Evolutionary conservation across 1,140 invertebrate species (phyloP), one percentile per base, ranked within the genome.

Genomic region (Achroia grisella): DNA sequence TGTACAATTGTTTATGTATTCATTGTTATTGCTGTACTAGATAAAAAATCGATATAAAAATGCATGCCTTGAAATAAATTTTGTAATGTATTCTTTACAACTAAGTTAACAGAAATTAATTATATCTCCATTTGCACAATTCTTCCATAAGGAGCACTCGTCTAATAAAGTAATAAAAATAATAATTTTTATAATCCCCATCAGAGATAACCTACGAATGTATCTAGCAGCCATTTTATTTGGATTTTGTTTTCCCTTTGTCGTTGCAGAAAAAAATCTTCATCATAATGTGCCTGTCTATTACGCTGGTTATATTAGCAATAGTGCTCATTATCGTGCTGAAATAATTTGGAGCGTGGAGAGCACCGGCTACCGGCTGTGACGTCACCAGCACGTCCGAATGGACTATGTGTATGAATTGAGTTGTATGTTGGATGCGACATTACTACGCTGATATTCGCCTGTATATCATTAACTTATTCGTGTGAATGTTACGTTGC

Each of bases 201-300:
- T 6, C 17, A 23, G 17, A 23, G 17, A 23, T 23, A 23, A 23
- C 17, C 17, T 6, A 23, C 17, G 17, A 23, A 23, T 23, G 6
- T 23, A 23, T 6, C 17, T 3, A 15, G 13, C 87, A 57, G 63
- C 77, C 41, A 77, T 62, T 61, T 67, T 68, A 76, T 66, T 71
- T 77, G 62, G 34, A 67, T 64, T 65, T 70, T 60, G 48, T 72
- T 77, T 83, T 86, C 89, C 76, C 87, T 90, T 91, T 91, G 74
- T 91, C 89, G 90, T 92, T 91, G 86, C 92, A 94, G 92, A 94
- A 94, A 94, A 93, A 93, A 90, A 92, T 93, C 88, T 88, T 93
- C 88, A 92, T 93, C 87, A 90, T 92, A 86, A 92, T 93, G 90
- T 93, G 92, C 90, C 88, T 93, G 82, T 86, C 89, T 87, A 86